These are phyloP conservation scores for Girardinichthys multiradiatus DNA, from an alignment of 2,113 vertebrate genomes.

Conservation along the genomic window DNA sequence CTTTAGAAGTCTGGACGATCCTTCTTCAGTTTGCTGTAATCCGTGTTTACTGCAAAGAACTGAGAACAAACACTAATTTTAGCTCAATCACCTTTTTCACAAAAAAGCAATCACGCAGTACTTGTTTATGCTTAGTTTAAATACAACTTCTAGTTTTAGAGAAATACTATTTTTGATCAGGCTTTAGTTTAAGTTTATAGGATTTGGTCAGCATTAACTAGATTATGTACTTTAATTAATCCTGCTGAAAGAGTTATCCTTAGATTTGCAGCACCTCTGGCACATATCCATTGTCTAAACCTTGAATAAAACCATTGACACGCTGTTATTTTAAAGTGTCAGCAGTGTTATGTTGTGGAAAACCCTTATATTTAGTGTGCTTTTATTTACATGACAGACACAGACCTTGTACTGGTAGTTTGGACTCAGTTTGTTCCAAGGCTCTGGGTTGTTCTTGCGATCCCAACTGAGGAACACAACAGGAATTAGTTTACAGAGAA, in stretches of 20 bases:
- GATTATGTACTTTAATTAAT: constrained; percentile 50
- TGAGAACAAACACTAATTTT: constrained; percentile 51
- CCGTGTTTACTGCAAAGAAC: constrained; percentile 86
- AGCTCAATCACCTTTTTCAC: background rate
- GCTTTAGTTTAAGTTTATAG: constrained; percentile 24
- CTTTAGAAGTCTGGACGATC: constrained; percentile 91
- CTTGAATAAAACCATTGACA: background rate
- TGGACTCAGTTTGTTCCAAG: constrained; percentile 90
- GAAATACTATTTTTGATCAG: background rate
- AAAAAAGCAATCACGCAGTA: background rate
- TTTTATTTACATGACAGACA: background rate
- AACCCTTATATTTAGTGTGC: background rate
- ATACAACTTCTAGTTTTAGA: background rate
- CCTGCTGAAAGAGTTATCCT: constrained; percentile 34
- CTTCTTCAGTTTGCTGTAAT: constrained; percentile 95
- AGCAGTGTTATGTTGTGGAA: background rate
- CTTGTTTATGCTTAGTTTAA: background rate
- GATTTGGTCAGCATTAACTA: constrained; percentile 51
- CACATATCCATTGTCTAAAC: constrained; percentile 20
- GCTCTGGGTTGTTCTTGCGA: constrained; percentile 93
- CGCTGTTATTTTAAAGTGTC: background rate
- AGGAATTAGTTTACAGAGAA: background rate
- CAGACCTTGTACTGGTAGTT: constrained; percentile 93
- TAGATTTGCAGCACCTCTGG: constrained; percentile 25
- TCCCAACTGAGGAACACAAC: constrained; percentile 86